Base-by-base conservation (phyloP, 2,113 vertebrate species). In the Oryzias melastigma region DNA sequence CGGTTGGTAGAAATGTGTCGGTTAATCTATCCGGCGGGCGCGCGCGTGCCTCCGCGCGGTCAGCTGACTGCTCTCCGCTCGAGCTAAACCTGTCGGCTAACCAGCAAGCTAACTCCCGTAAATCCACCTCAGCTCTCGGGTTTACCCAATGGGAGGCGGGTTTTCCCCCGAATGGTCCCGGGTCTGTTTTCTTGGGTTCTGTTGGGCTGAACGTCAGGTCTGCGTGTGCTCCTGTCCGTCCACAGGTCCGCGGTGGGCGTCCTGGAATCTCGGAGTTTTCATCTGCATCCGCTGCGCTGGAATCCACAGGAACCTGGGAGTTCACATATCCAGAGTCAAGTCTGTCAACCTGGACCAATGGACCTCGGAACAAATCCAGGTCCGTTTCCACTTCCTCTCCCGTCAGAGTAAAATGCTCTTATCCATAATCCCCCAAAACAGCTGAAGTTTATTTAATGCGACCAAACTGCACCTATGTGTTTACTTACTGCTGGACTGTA, bases 231-330 rank as follows among this genome's bases (percentile, higher is more conserved):
- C 16, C 14, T 44, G 43, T 35, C 35, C 35, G 35, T 35, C 35
- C 35, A 10, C 63, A 99, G 97, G 97, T 92, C 97, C 97, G 63
- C 92, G 97, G 91, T 99, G 97, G 97, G 97, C 97, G 56, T 98
- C 97, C 71, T 99, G 97, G 97, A 99, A 99, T 82, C 93, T 98
- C 19, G 97, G 97, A 74, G 96, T 99, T 47, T 99, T 99, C 92
- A 96, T 99, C 87, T 99, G 97, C 87, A 99, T 99, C 89, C 92
- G 97, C 82, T 99, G 97, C 90, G 97, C 97, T 84, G 97, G 97
- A 67, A 99, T 99, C 88, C 97, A 99, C 92, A 93, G 97, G 89
- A 99, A 99, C 87, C 93, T 99, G 70, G 97, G 97, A 7, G 97
- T 99, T 60, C 97, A 99, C 90, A 99, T 99, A 95, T 98, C 97